Percentiles rank a stretch among this genome's conserved stretches.
Conservation (phyloP, 2,888 invertebrate genomes). For the Aproaerema taeniolella region DNA sequence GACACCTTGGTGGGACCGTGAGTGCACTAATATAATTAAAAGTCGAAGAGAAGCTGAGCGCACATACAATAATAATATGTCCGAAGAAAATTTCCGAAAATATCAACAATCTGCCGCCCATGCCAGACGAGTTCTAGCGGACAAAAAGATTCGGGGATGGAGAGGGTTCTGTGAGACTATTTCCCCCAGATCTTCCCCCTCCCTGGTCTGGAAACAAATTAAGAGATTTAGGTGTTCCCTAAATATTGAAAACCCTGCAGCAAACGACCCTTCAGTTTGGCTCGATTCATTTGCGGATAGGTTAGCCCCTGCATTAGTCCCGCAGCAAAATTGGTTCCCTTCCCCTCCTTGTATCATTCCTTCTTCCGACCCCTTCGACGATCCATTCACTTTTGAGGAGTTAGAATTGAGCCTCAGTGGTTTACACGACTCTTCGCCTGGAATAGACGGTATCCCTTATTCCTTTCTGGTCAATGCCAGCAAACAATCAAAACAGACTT, state of each 20-base stretch:
- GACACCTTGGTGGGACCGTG: constrained; percentile 15
- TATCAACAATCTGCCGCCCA: constrained; percentile 9
- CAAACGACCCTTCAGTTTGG: constrained; percentile 5
- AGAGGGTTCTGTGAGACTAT: constrained; percentile 12
- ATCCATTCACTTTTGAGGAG: constrained; percentile 17
- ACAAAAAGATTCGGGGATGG: constrained; percentile 16
- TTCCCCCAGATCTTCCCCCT: constrained; percentile 9
- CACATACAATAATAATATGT: constrained; percentile 5
- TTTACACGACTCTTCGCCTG: constrained; percentile 17
- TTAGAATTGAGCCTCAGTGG: constrained; percentile 3
- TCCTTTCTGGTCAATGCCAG: constrained; percentile 11
- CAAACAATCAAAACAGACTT: neutral
- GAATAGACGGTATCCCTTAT: constrained; percentile 20
- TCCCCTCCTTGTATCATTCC: neutral
- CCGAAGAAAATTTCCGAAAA: constrained; percentile 8
- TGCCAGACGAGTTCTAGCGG: constrained; percentile 6
- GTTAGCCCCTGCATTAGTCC: constrained; percentile 10
- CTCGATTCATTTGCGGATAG: constrained; percentile 4
- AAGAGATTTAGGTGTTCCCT: constrained; percentile 9
- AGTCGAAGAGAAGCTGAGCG: constrained; percentile 6
- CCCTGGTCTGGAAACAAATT: constrained; percentile 13
- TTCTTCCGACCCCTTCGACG: neutral
- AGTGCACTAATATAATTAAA: constrained; percentile 10
- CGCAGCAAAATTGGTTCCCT: neutral
- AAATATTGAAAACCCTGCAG: neutral